Evolutionary conservation across 2,113 vertebrate genomes (phyloP), one percentile per base, ranked within the genome.

Genomic region (Antigone vipio): DNA sequence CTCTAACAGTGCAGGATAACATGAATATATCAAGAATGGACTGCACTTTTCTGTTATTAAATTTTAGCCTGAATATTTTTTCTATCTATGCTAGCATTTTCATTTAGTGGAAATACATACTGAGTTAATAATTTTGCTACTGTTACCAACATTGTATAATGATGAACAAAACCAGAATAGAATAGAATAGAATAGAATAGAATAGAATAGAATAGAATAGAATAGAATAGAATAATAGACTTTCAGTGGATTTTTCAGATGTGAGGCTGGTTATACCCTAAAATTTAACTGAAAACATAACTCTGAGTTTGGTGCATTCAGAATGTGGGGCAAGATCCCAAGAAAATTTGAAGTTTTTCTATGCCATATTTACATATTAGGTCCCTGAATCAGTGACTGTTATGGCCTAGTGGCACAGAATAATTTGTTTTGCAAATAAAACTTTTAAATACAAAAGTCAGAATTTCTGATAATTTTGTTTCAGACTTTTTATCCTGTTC

Each of bases 61-160:
- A 42, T 89, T 89, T 85, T 88, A 88, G 49, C 58, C 49, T 91
- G 74, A 76, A 68, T 82, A 71, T 42, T 63, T 89, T 84, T 81
- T 68, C 84, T 12, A 29, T 86, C 30, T 42, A 42, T 87, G 30
- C 17, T 59, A 60, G 18, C 8, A 35, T 63, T 92, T 82, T 93
- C 62, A 30, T 66, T 79, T 29, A 88, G 42, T 73, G 50, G 40
- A 60, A 92, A 50, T 75, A 85, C 85, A 30, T 60, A 42, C 34
- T 55, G 47, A 59, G 30, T 40, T 96, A 75, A 59, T 84, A 84
- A 44, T 59, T 94, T 94, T 68, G 6, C n/a, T 6, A 23, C 49
- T 63, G 3, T 64, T 92, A 44, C 40, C 6, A 18, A 71, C 12
- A 44, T 14, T 67, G 15, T 52, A 30, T 62, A 76, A 32, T 42